Conservation (phyloP, 2,797 vertebrate species). For the Podarcis siculus region DNA sequence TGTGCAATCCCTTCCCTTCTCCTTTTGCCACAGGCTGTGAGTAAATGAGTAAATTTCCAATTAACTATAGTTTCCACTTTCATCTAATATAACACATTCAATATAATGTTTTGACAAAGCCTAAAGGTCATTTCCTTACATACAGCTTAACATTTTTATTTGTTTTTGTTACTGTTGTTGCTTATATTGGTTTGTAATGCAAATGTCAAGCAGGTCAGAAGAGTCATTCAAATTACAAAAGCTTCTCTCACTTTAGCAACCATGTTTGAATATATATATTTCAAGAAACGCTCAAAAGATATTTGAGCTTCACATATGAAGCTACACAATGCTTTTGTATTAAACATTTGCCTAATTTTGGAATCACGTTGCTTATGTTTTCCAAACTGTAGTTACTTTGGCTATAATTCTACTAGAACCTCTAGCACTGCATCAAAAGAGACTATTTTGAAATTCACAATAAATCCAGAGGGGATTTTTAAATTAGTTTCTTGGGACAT, state of each 20-base stretch:
- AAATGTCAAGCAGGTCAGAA: not conserved
- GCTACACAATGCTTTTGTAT: constrained; percentile 21
- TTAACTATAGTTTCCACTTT: too few relatives aligned
- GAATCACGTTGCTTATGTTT: constrained; percentile 42
- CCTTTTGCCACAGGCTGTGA: too few relatives aligned
- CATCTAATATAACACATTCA: too few relatives aligned
- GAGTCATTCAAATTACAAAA: not conserved
- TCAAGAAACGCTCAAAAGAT: not conserved
- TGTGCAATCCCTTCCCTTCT: not conserved
- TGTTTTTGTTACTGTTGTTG: not conserved
- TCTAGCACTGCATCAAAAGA: constrained; percentile 59
- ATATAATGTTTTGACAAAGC: not conserved
- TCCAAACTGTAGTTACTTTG: constrained; percentile 39
- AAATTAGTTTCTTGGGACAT: constrained; percentile 76
- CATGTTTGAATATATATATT: not conserved
- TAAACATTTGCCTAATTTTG: constrained; percentile 31
- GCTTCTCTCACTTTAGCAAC: not conserved
- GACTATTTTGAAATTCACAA: constrained; percentile 64
- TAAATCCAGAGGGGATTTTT: constrained; percentile 67
- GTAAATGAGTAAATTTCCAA: too few relatives aligned
- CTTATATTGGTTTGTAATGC: not conserved
- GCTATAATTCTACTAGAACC: constrained; percentile 59
- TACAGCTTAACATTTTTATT: not conserved
- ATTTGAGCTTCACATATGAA: not conserved
- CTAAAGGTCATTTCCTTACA: not conserved